Evolutionary conservation across 2,888 invertebrate species (phyloP).

Genomic region (Chalcosyrphus nemorum): DNA sequence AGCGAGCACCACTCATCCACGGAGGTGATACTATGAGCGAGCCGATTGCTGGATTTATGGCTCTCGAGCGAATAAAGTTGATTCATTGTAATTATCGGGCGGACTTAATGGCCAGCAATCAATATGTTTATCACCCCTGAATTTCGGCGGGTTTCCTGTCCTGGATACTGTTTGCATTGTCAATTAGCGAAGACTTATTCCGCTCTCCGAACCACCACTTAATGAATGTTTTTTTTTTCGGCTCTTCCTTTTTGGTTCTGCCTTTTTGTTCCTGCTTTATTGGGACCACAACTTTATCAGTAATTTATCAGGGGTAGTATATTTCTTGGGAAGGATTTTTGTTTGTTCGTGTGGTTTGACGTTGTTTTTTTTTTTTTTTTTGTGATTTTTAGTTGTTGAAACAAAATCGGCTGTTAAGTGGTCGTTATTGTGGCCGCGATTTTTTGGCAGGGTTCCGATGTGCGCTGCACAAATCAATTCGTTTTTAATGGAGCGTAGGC

Average conservation of each 20-base stretch:
- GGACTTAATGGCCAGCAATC: constrained; percentile 69
- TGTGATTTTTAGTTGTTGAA: constrained; percentile 66
- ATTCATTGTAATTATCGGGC: constrained; percentile 71
- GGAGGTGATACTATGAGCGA: constrained; percentile 66
- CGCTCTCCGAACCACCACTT: constrained; percentile 59
- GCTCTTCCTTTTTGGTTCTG: not conserved
- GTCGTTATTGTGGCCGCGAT: constrained; percentile 65
- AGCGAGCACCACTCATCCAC: constrained; percentile 41
- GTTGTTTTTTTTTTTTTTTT: constrained; percentile 9
- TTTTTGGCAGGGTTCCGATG: constrained; percentile 58
- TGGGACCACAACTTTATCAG: constrained; percentile 71
- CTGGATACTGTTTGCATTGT: constrained; percentile 58
- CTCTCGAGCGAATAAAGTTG: constrained; percentile 59
- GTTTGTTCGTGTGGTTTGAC: constrained; percentile 24
- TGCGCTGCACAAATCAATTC: constrained; percentile 72
- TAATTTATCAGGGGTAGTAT: constrained; percentile 72
- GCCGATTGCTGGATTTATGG: constrained; percentile 58
- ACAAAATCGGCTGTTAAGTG: constrained; percentile 72
- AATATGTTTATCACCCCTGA: constrained; percentile 69
- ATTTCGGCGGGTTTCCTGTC: constrained; percentile 56
- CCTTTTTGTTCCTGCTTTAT: constrained; percentile 59
- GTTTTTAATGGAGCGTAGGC: constrained; percentile 71
- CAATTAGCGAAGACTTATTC: constrained; percentile 70
- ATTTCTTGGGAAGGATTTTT: constrained; percentile 65
- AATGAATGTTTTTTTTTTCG: constrained; percentile 37